Base-by-base conservation (phyloP, 2,113 vertebrate species). In the Callopanchax toddi region DNA sequence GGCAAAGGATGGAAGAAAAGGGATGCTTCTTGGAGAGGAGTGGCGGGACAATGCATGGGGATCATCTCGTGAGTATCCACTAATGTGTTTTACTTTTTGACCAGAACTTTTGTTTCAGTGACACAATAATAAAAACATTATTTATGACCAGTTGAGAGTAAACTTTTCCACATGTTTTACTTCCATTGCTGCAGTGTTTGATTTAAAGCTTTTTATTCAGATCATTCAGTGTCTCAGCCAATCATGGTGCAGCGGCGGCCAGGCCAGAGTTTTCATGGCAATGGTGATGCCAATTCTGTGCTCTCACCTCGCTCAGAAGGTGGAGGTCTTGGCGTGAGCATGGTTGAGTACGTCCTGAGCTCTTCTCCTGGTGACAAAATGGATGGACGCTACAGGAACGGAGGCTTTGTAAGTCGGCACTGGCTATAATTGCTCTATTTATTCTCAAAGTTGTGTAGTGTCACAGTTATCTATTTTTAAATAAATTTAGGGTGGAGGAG, bases 301-400 rank as follows among this genome's bases (percentile, higher is more conserved):
- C 92, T 99, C 85, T 99, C 97, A 78, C 97, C 97, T 67, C 94
- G 97, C 86, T 99, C 97, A 72, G 97, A 99, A 91, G 97, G 96
- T 78, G 97, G 97, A 67, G 97, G 97, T 67, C 93, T 99, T 53
- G 97, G 97, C 52, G 97, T 98, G 89, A 99, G 97, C 95, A 99
- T 99, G 97, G 97, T 98, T 93, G 97, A 99, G 90, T 99, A 99
- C 75, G 97, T 99, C 61, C 92, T 99, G 85, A 99, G 97, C 91
- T 99, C 97, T 54, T 99, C 97, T 74, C 97, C 97, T 52, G 97
- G 97, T 59, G 97, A 99, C 92, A 98, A 99, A 94, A 94, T 98
- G 93, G 97, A 99, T 66, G 92, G 93, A 56, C 95, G 95, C 77
- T 98, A 98, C 93, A 94, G 97, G 86, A 98, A 98, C 53, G 95